Evolutionary conservation across 2,113 vertebrate genomes (phyloP).

Genomic region (Aegotheles bennettii): DNA sequence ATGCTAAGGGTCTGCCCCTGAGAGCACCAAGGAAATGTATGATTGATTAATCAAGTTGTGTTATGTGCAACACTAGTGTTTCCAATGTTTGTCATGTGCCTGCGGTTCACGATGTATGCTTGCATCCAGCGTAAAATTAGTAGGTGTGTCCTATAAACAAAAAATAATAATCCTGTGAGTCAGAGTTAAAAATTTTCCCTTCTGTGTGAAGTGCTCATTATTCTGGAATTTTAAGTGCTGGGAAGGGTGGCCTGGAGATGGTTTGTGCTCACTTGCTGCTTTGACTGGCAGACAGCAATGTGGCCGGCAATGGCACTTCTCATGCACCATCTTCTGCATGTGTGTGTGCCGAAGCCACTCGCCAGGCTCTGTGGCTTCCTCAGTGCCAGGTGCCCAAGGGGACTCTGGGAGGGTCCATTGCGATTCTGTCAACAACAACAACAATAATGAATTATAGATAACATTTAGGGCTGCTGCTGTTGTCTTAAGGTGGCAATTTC

Average conservation of each 20-base stretch:
- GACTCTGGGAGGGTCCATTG: neutral
- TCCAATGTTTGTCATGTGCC: neutral
- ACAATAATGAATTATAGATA: neutral
- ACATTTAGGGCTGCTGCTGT: neutral
- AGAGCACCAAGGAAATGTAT: neutral
- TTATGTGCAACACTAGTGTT: neutral
- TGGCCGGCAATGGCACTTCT: accelerated
- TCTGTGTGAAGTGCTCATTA: conserved; percentile 41
- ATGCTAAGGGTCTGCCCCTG: neutral
- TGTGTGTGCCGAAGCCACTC: accelerated
- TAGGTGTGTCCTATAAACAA: conserved; percentile 63
- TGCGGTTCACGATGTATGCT: neutral
- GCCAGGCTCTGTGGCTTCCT: accelerated
- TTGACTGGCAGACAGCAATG: neutral
- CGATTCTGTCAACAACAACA: neutral
- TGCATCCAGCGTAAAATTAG: neutral
- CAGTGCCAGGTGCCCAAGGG: neutral
- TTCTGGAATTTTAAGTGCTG: conserved; percentile 60
- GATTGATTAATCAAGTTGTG: neutral
- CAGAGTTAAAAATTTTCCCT: conserved; percentile 18
- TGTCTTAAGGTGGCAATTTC: neutral
- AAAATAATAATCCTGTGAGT: conserved; percentile 46
- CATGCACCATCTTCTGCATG: neutral
- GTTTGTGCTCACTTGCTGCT: neutral
- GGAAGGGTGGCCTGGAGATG: conserved; percentile 3